Base-by-base conservation (phyloP, 2,113 vertebrate genomes). In the Poeciliopsis retropinna region DNA sequence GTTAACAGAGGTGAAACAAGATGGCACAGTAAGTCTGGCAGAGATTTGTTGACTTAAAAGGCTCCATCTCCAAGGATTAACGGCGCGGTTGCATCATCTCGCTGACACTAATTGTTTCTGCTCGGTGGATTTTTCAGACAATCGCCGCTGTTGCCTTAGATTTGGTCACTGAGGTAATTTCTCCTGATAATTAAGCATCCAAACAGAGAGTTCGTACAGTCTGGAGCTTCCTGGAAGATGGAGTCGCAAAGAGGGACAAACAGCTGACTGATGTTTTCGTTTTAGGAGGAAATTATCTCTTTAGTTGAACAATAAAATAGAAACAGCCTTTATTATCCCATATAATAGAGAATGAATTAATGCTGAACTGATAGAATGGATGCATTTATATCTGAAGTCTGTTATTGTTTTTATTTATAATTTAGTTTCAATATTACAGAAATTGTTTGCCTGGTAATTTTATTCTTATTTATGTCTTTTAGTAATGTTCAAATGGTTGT, bases 91-190 rank as follows among this genome's bases (percentile, higher is more conserved):
- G 76, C 83, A 85, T 88, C 87, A 92, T 90, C 90, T 88, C 66
- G 76, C 64, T 60, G 80, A 87, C 89, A 87, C 65, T 70, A 60
- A 85, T 83, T 83, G 81, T 86, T 70, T 73, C 0, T 19, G 68
- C 63, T 19, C 79, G 72, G 69, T 73, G 91, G 89, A 94, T 93
- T 64, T 89, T 93, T 94, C 14, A 81, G 41, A 79, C 79, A 61
- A 64, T 70, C 39, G 22, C 79, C 9, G 67, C 73, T 70, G 94
- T 94, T 93, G 92, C 93, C 94, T 91, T 83, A 95, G 93, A 88
- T 83, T 51, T 93, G 80, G 94, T 95, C 91, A 88, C 94, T 93
- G 89, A 72, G 94, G 91, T 74, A 89, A 90, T 93, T 79, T 71
- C 82, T 76, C 80, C 76, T 60, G 22, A 83, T 88, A 76, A 86